Percentiles rank a stretch among this genome's conserved stretches.
Conservation (phyloP, 2,113 vertebrate genomes). For the Syngnathoides biaculeatus region DNA sequence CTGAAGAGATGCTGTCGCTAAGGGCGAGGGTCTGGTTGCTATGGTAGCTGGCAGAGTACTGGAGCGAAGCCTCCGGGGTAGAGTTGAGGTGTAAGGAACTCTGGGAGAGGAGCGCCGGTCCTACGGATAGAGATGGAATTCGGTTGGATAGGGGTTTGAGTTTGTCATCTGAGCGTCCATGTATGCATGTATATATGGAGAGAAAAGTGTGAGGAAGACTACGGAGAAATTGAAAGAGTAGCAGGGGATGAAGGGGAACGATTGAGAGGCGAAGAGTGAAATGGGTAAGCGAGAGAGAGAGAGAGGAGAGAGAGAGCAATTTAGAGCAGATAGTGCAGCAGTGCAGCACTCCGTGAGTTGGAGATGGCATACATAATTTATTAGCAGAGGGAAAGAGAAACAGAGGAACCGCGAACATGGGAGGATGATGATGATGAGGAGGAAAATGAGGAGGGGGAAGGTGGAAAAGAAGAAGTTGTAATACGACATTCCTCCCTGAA, state of each 20-base stretch:
- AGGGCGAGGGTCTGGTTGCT: conserved; percentile 97
- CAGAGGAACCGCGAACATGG: conserved; percentile 56
- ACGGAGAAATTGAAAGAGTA: conserved; percentile 45
- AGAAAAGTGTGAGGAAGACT: conserved; percentile 6
- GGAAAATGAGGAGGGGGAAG: conserved; percentile 47
- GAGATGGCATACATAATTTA: conserved; percentile 78
- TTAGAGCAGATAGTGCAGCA: conserved; percentile 83
- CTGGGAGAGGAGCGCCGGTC: conserved; percentile 95
- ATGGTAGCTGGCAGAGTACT: conserved; percentile 98
- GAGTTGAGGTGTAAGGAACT: conserved; percentile 96
- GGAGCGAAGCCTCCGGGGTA: conserved; percentile 95
- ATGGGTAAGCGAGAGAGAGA: conserved; percentile 52
- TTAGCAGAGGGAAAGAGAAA: conserved; percentile 67
- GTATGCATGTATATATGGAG: background rate
- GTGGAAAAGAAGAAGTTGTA: conserved; percentile 66
- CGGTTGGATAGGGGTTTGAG: conserved; percentile 31
- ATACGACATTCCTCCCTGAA: conserved; percentile 25
- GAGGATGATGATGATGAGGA: conserved; percentile 56
- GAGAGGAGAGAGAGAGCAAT: conserved; percentile 68
- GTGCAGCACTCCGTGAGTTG: conserved; percentile 75
- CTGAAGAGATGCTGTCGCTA: conserved; percentile 80
- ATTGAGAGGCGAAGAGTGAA: conserved; percentile 61
- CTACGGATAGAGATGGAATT: conserved; percentile 72
- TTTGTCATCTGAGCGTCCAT: background rate
- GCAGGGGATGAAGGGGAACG: conserved; percentile 45